phyloP scores from a whole-genome alignment of 2,797 vertebrate species.

The Chelonia mydas region DNA sequence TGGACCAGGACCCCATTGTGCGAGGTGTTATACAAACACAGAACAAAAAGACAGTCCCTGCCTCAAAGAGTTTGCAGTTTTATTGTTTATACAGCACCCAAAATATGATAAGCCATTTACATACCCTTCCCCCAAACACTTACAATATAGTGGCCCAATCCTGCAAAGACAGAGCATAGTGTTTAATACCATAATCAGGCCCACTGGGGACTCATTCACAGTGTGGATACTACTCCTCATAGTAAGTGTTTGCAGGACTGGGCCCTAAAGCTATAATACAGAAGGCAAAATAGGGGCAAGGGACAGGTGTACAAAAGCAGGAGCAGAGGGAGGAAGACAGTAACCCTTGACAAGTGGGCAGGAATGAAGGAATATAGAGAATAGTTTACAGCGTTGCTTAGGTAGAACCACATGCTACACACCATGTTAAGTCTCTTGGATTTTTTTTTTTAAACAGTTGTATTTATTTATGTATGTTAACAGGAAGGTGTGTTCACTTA shows the following conservation, averaged over 20 bases:
- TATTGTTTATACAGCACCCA: background rate
- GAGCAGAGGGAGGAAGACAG: background rate
- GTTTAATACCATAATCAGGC: background rate
- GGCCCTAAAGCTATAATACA: background rate
- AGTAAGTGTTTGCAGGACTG: background rate
- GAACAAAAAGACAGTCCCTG: background rate
- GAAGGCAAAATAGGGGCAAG: background rate
- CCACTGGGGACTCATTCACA: background rate
- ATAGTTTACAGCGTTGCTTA: rapidly evolving
- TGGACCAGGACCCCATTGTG: background rate
- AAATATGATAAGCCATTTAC: background rate
- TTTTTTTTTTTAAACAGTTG: background rate
- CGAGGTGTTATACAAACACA: background rate
- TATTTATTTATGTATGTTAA: background rate
- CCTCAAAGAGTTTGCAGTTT: background rate
- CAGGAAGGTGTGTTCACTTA: background rate
- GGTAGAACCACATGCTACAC: background rate
- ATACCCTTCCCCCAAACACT: background rate
- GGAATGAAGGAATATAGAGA: background rate
- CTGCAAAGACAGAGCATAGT: conserved; percentile 21
- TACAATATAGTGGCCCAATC: conserved; percentile 29
- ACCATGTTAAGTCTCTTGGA: background rate
- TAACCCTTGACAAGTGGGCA: background rate
- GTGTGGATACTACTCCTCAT: background rate
- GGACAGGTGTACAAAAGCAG: background rate